Evolutionary conservation across 2,888 invertebrate genomes (phyloP), one percentile per base, ranked within the genome.

Genomic region (Torymus tubicola): DNA sequence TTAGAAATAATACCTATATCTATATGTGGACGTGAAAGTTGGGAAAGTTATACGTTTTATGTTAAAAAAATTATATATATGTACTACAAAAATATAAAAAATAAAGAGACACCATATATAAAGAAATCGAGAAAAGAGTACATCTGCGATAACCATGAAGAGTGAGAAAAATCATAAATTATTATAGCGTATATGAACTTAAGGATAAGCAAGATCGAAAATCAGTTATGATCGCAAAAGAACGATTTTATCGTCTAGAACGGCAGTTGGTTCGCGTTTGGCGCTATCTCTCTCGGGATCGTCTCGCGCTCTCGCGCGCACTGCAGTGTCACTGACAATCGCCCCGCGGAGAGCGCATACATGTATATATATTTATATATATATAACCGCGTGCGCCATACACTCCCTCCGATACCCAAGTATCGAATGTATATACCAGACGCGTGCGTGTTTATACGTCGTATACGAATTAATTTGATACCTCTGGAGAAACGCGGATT

Each of bases 401-500:
- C 31, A 31, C 31, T 31, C 31, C 31, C 31, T 3, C 31, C 31
- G 31, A 31, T 31, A 31, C 13, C 14, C 50, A 21, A 42, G 63
- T 64, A 77, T 77, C 76, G 50, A 18, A 24, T 68, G 55, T 57
- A 60, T 57, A 60, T 57, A 50, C 68, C 42, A 21, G 50, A 55
- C 52, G 57, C 53, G 61, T 58, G 77, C 77, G 72, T 72, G 71
- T 78, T 70, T 70, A 70, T 52, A 31, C 65, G 31, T 31, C 31
- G 31, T 65, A 24, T 24, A 73, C 52, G 73, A 75, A 80, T 80
- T 80, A 75, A 80, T 75, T 80, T 71, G 80, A 80, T 80, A 80
- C 80, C 65, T 18, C 18, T 12, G 14, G 58, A 58, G 42, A 67
- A 60, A 67, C 64, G 69, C 14, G 70, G 70, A 70, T 70, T 75